Percentiles rank a stretch among this genome's conserved stretches.
Conservation (phyloP, 1,140 invertebrate genomes). For the Bombyx mori region ASM3026992v2 NC_085125.1:4760501-4761000, state of each 20-base stretch:
- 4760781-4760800: slow-evolving; percentile 63
- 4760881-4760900: slow-evolving; percentile 44
- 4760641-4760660: slow-evolving; percentile 10
- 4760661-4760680: slow-evolving; percentile 21
- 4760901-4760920: slow-evolving; percentile 47
- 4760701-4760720: slow-evolving; percentile 45
- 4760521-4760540: slow-evolving; percentile 23
- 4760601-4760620: slow-evolving; percentile 22
- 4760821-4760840: slow-evolving; percentile 51
- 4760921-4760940: slow-evolving; percentile 36
- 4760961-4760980: slow-evolving; percentile 34
- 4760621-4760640: slow-evolving; percentile 6
- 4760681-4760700: slow-evolving; percentile 24
- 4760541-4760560: slow-evolving; percentile 43
- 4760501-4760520: slow-evolving; percentile 24
- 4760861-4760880: slow-evolving; percentile 66
- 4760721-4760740: slow-evolving; percentile 61
- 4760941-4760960: slow-evolving; percentile 44
- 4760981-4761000: slow-evolving; percentile 36
- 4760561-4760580: slow-evolving; percentile 20
- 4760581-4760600: slow-evolving; percentile 14
- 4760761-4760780: slow-evolving; percentile 67
- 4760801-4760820: slow-evolving; percentile 36
- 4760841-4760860: slow-evolving; percentile 67
- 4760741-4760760: slow-evolving; percentile 61